phyloP scores from a whole-genome alignment of 2,797 vertebrate genomes.

The Syngnathus rostellatus region DNA sequence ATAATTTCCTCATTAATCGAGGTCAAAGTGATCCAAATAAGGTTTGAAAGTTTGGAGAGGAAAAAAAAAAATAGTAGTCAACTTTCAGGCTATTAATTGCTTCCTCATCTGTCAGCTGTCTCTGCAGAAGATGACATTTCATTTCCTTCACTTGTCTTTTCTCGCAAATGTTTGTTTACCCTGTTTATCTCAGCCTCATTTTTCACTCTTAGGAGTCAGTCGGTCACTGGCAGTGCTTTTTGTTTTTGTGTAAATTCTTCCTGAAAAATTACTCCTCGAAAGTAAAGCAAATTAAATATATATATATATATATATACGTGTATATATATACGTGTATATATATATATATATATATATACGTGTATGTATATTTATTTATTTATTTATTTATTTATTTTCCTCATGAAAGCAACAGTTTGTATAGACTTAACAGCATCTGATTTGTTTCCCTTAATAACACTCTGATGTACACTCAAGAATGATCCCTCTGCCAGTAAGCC shows the following conservation, averaged over 20 bases:
- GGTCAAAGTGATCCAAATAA: no score
- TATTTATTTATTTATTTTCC: no score
- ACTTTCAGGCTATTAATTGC: conserved; percentile 8
- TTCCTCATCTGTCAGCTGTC: conserved; percentile 27
- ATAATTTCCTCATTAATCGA: no score
- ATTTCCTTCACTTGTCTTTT: conserved; percentile 17
- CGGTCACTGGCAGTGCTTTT: neutral
- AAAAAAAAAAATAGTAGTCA: neutral
- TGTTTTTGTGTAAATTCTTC: neutral
- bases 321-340: no score
- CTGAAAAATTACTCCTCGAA: neutral
- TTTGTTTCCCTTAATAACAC: conserved; percentile 11
- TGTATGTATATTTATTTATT: no score
- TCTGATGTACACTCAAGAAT: neutral
- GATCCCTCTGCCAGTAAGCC: conserved; percentile 9
- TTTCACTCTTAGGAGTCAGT: neutral
- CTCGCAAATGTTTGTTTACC: conserved; percentile 12
- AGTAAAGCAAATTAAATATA: no score
- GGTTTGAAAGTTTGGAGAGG: neutral
- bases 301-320: no score
- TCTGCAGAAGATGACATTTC: conserved; percentile 27
- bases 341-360: no score
- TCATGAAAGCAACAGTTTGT: no score
- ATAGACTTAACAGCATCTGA: neutral
- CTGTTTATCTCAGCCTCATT: conserved; percentile 14